Evolutionary conservation across 2,797 vertebrate genomes (phyloP), one percentile per base, ranked within the genome.

Genomic region (Sus cebifrons): DNA sequence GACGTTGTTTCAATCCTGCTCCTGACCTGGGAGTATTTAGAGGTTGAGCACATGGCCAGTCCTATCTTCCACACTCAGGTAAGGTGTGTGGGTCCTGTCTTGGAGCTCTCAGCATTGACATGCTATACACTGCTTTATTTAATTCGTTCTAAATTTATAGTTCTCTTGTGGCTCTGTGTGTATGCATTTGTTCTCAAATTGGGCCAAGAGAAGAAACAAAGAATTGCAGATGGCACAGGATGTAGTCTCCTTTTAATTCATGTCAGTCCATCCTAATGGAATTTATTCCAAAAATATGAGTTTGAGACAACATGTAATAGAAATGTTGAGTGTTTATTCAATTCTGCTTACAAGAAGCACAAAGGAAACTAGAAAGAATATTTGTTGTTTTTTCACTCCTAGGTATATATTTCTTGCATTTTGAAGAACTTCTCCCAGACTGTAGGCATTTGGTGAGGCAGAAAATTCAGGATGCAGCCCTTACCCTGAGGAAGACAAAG

Each of bases 111-210:
- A n/a, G 98, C 70, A 18, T 89, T 96, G 97, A 92, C 98, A 97
- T 97, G 98, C 98, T 98, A 98, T 98, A 88, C 75, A 86, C 97
- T 98, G 94, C 98, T 98, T 98, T 98, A 98, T 98, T 98, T 98
- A 98, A 98, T 96, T 95, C 96, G 92, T 96, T 97, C 97, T 96
- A 98, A 98, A 98, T 98, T 98, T 97, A 96, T 95, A 78, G 94
- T 98, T 96, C 93, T 98, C 82, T 96, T 82, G 96, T 95, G 93
- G 93, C 97, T 98, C 15, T 9, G 77, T 85, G 93, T 97, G 95
- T 97, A 92, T 95, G 96, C 92, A 56, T 96, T 93, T 94, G 84
- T 94, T 97, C 92, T 96, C 89, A 95, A 93, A 97, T n/a, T 95
- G 96, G 97, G 96, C 97, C 97, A 97, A 96, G 95, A 97, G 97